Evolutionary conservation across 2,113 vertebrate genomes (phyloP), one percentile per base, ranked within the genome.

Genomic region (Takifugu flavidus): DNA sequence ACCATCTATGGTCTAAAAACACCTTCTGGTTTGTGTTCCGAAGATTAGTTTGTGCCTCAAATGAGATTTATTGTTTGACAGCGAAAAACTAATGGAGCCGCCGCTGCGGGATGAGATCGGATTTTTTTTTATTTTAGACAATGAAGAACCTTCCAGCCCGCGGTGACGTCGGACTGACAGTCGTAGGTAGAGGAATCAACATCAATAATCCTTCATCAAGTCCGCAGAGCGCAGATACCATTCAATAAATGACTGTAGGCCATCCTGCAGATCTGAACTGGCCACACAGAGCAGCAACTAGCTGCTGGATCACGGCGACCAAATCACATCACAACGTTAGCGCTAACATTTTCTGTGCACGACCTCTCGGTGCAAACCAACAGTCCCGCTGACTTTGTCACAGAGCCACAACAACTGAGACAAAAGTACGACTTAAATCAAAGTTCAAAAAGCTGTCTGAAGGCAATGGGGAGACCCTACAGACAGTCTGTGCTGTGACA

Each of bases 191-290:
- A 82, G 75, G 69, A 91, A 89, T 90, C 88, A 89, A 86, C 87
- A 89, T 90, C 91, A 86, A 90, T 90, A 90, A 91, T 91, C 87
- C 88, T 89, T 89, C 88, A 89, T 90, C 84, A 86, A 82, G 90
- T 84, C 87, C 67, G 72, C 69, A 64, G 79, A 45, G 75, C 78
- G 70, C 67, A 71, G 75, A 84, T 78, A 79, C 71, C 79, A 86
- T 76, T 91, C 89, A 78, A 89, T 89, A 89, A 82, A 89, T 86
- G 86, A 89, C 86, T 85, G 79, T 83, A 77, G 87, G 87, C 85
- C 85, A 83, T 85, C 83, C 72, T 79, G 87, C 79, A 78, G 78
- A 49, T 57, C 52, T 81, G 77, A 83, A 80, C 64, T 74, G 79
- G 65, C 59, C 62, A 8, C 47, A 62, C 75, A 69, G 67, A 11